Evolutionary conservation across 2,797 vertebrate species (phyloP).

Genomic region (Chromis chromis): DNA sequence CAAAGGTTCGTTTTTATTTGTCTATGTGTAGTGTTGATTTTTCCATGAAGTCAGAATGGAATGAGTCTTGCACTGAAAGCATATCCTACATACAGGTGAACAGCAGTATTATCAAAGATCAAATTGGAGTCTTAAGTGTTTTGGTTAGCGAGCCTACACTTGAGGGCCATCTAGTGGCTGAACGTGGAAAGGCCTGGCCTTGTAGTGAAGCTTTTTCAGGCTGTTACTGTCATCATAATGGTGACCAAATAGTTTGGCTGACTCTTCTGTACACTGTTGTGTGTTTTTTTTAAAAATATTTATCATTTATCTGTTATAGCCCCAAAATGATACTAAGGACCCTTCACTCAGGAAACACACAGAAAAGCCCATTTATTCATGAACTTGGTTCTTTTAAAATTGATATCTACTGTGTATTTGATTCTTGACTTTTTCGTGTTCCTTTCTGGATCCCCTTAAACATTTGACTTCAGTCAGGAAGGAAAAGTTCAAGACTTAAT

Average conservation of each 20-base stretch:
- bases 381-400: constrained; percentile 60
- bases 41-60: constrained; percentile 76
- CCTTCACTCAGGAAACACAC: constrained; percentile 82
- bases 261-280: constrained; percentile 75
- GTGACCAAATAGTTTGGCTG: constrained; percentile 65
- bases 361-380: constrained; percentile 63
- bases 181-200: constrained; percentile 60
- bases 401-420: constrained; percentile 34
- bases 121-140: constrained; percentile 73
- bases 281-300: constrained; percentile 25
- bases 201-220: constrained; percentile 71
- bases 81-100: constrained; percentile 80
- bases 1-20: constrained; percentile 58
- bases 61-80: constrained; percentile 87
- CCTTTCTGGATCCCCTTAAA: constrained; percentile 53
- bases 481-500: constrained; percentile 55
- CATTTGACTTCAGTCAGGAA: constrained; percentile 48
- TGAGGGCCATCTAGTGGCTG: constrained; percentile 79
- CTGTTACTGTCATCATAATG: constrained; percentile 60
- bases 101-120: constrained; percentile 88
- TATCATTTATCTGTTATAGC: constrained; percentile 57
- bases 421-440: constrained; percentile 56
- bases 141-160: constrained; percentile 62
- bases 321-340: constrained; percentile 72
- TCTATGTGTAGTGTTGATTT: constrained; percentile 60